Evolutionary conservation across 2,113 vertebrate species (phyloP).

Genomic region (Diglossa brunneiventris): DNA sequence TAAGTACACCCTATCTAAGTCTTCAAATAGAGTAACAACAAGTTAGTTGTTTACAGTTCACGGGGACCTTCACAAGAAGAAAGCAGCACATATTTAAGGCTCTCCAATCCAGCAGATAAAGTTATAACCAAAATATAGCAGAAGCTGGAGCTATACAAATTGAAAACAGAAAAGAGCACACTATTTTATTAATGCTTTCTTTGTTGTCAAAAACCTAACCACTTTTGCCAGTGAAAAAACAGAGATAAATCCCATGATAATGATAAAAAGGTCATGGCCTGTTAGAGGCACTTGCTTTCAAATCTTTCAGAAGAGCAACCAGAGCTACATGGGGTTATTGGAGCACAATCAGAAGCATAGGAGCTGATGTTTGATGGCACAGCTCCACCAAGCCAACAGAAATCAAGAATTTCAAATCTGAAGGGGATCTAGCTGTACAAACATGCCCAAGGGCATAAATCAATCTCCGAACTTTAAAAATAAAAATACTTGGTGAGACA

Average conservation of each 20-base stretch:
- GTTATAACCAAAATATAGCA: neutral
- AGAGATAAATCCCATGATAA: neutral
- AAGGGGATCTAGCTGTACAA: neutral
- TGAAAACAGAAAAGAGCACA: neutral
- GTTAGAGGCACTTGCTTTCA: neutral
- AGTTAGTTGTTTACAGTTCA: neutral
- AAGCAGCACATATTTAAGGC: neutral
- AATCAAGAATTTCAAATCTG: neutral
- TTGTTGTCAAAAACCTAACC: neutral
- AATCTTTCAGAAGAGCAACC: neutral
- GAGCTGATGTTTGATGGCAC: neutral
- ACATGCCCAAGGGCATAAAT: neutral
- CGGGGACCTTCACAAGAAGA: neutral
- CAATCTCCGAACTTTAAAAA: neutral
- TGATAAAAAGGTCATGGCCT: neutral
- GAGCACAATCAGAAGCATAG: neutral
- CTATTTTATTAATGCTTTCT: neutral
- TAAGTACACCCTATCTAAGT: neutral
- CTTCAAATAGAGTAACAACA: neutral
- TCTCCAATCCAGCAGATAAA: neutral
- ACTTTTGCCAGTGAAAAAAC: neutral
- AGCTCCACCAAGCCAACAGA: neutral
- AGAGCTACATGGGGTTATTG: rapidly evolving
- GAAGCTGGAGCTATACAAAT: neutral
- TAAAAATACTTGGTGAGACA: neutral